Conservation (phyloP, 2,888 invertebrate genomes). For the Apodemia duryi region DNA sequence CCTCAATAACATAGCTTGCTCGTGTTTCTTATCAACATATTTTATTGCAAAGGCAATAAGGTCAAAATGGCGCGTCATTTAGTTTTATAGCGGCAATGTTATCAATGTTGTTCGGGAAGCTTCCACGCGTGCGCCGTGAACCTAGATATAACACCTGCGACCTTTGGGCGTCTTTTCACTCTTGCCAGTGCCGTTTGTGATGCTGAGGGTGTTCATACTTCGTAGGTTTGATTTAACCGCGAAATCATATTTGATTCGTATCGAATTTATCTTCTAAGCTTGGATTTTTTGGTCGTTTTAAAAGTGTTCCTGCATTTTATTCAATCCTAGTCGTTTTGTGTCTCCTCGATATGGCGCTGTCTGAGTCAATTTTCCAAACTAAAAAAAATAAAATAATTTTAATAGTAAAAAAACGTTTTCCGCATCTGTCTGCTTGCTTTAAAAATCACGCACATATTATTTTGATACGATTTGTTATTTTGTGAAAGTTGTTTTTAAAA, state of each 20-base stretch:
- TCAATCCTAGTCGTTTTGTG: too few species aligned
- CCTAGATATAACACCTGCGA: conserved; percentile 47
- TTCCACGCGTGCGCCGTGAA: conserved; percentile 55
- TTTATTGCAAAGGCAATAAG: conserved; percentile 30
- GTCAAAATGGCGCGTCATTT: conserved; percentile 27
- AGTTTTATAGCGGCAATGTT: conserved; percentile 27
- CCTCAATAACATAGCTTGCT: not conserved
- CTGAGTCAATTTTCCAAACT: too few species aligned
- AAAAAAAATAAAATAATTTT: too few species aligned
- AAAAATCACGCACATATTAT: too few species aligned
- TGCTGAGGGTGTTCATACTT: conserved; percentile 25
- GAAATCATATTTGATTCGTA: not conserved
- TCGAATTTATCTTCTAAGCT: not conserved
- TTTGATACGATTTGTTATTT: too few species aligned
- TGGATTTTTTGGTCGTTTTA: not conserved
- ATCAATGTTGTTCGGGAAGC: conserved; percentile 36
- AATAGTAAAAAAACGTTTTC: too few species aligned
- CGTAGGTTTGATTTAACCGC: conserved; percentile 15
- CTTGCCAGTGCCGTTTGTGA: conserved; percentile 36
- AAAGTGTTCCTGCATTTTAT: too few species aligned
- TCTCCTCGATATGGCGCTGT: too few species aligned
- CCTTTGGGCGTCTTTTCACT: conserved; percentile 35
- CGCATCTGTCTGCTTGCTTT: too few species aligned
- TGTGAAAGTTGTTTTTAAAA: too few species aligned
- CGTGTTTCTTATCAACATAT: conserved; percentile 8